A percentile compares a stretch with the other conserved stretches of the same genome.
Conservation (phyloP, 2,888 invertebrate genomes). For the Catocala sponsa region DNA sequence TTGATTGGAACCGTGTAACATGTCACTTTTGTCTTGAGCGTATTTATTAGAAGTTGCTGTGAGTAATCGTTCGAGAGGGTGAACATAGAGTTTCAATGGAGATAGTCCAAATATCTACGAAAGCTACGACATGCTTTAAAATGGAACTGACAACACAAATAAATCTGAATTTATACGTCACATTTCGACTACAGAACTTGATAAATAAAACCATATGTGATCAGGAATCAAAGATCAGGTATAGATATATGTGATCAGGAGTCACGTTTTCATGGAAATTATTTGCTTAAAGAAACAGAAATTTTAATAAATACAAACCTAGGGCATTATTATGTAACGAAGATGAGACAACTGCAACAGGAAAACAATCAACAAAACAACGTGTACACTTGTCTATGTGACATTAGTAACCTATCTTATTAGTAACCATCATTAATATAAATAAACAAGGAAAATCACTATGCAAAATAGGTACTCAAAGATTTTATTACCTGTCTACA, state of each 20-base stretch:
- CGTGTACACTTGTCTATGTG: background rate
- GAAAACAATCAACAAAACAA: too few relatives aligned
- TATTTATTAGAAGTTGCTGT: constrained; percentile 49
- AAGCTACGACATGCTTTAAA: background rate
- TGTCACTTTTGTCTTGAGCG: constrained; percentile 43
- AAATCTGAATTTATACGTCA: too few relatives aligned
- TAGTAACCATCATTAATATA: constrained; percentile 24
- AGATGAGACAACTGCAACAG: too few relatives aligned
- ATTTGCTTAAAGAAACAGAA: too few relatives aligned
- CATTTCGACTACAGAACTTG: too few relatives aligned
- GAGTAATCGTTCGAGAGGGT: constrained; percentile 26
- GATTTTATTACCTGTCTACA: constrained; percentile 9
- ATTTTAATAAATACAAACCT: too few relatives aligned
- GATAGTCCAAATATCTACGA: constrained; percentile 5
- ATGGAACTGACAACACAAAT: too few relatives aligned
- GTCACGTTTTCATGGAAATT: too few relatives aligned
- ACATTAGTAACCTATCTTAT: constrained; percentile 20
- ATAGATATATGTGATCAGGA: too few relatives aligned
- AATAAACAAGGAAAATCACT: constrained; percentile 1
- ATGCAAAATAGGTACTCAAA: constrained; percentile 3
- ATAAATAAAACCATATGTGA: too few relatives aligned
- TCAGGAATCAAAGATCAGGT: too few relatives aligned
- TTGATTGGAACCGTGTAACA: constrained; percentile 51
- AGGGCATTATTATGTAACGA: too few relatives aligned
- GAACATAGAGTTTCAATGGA: constrained; percentile 25